These are phyloP conservation scores for Tragulus kanchil DNA, from an alignment of 2,113 vertebrate genomes.

Conservation along the genomic window DNA sequence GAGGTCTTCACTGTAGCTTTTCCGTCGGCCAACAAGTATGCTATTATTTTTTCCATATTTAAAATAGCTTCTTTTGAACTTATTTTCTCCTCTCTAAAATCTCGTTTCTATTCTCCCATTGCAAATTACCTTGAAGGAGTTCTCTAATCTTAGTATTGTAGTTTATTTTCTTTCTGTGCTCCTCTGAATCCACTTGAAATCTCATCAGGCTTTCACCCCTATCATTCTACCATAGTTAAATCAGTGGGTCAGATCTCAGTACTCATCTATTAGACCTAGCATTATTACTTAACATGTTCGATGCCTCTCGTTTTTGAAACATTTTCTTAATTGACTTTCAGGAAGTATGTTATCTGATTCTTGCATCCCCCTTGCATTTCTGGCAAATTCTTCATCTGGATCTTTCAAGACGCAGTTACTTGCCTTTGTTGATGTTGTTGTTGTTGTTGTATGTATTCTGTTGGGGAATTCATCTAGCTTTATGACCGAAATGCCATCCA, in stretches of 20 bases:
- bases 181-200: neutral
- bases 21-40: neutral
- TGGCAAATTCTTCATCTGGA: neutral
- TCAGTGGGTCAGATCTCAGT: neutral
- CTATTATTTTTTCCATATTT: conserved; percentile 8
- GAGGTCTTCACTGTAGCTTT: neutral
- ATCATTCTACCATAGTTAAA: neutral
- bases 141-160: neutral
- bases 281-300: neutral
- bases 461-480: neutral
- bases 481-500: neutral
- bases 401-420: neutral
- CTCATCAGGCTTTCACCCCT: neutral
- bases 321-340: conserved; percentile 1
- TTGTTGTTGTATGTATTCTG: neutral
- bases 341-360: neutral
- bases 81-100: neutral
- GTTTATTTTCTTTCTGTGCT: neutral
- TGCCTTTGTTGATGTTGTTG: no score
- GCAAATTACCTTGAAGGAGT: neutral
- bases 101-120: neutral
- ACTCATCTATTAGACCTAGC: neutral
- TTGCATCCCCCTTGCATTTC: neutral
- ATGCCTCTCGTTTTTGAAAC: neutral
- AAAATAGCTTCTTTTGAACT: neutral